Conservation (phyloP, 2,113 vertebrate genomes). For the Mormoops blainvillei region DNA sequence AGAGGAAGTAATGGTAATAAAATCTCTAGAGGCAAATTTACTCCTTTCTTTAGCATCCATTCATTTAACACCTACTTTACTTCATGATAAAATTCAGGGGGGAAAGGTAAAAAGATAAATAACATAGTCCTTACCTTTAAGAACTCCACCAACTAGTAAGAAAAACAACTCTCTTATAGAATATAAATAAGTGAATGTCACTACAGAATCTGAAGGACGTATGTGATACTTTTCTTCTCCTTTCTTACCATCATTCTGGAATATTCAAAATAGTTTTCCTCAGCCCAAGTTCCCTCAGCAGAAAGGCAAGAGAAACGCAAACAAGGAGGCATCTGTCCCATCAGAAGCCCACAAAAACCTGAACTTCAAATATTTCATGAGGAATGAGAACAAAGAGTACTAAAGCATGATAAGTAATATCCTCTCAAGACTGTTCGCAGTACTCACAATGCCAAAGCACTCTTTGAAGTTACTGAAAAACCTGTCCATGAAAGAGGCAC, state of each 20-base stretch:
- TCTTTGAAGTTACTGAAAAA: background rate
- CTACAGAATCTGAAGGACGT: background rate
- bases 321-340: background rate
- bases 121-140: background rate
- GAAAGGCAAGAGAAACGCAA: background rate
- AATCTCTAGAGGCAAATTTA: slow-evolving; percentile 3
- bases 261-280: background rate
- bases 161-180: background rate
- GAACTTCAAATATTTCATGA: background rate
- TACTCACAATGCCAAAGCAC: background rate
- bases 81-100: slow-evolving; percentile 5
- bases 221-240: background rate
- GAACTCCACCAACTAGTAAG: background rate
- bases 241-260: background rate
- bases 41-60: background rate
- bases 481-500: background rate
- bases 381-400: background rate
- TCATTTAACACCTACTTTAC: background rate
- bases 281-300: background rate
- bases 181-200: background rate
- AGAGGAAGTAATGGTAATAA: background rate
- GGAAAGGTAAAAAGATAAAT: background rate
- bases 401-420: background rate
- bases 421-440: background rate
- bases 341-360: background rate